Base-by-base conservation (phyloP, 2,113 vertebrate species). In the Vulpes lagopus region DNA sequence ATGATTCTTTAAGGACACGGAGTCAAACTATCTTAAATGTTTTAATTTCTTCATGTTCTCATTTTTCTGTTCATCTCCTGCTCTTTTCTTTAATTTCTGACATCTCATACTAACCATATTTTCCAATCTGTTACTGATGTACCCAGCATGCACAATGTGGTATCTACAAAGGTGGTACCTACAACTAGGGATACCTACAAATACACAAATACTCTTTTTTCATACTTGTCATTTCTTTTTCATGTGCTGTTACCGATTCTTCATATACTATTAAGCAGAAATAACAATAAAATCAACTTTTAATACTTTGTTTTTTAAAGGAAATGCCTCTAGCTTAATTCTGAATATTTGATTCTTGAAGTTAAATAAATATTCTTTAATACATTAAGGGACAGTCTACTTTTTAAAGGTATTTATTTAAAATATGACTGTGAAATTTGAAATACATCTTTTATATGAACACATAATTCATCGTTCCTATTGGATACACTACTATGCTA, bases 301-400 rank as follows among this genome's bases (percentile, higher is more conserved):
- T 90, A 38, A 59, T 79, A 94, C 38, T 91, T 74, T 81, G 25
- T 60, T 96, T 96, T 88, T 82, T 76, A 89, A 95, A 51, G 6
- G 51, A 96, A 91, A 91, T 73, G 30, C 11, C 22, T 30, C 55
- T 57, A 51, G 51, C 32, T 74, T 91, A 25, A 74, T 74, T 87
- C 19, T 35, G 12, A 89, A 76, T 78, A 81, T 94, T 49, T 94
- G 49, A 64, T 86, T 91, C 14, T 67, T 82, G 67, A 87, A 91
- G 74, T 20, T 87, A 64, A 82, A 85, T n/a, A 25, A n/a, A 38
- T 22, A 65, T 17, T 53, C 2, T 83, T 83, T n/a, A 91, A 59
- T 30, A 67, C 3, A 38, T 51, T 69, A 91, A 83, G 8, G 30
- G 51, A 59, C 30, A 86, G 9, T 17, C 59, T 85, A 84, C 1